These are phyloP conservation scores for Parnassius orleans DNA, from an alignment of 2,888 invertebrate genomes.

Conservation along the genomic window DNA sequence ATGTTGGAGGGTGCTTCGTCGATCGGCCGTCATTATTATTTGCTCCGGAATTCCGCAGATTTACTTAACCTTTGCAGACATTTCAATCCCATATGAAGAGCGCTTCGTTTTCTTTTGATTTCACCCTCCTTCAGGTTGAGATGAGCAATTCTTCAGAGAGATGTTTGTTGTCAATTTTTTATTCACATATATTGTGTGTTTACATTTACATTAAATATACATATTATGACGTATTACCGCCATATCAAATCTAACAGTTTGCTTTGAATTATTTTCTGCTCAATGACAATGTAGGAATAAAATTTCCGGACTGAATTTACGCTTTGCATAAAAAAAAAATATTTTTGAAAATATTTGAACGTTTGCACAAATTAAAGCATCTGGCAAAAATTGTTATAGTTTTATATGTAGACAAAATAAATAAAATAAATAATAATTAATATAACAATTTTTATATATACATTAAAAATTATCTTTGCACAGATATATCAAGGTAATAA, in stretches of 20 bases:
- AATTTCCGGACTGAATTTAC: too few relatives aligned
- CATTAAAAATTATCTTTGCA: too few relatives aligned
- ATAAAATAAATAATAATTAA: too few relatives aligned
- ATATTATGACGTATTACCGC: neutral
- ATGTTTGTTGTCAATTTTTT: conserved; percentile 24
- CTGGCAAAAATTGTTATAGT: too few relatives aligned
- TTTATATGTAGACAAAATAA: too few relatives aligned
- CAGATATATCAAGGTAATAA: too few relatives aligned
- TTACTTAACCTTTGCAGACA: conserved; percentile 27
- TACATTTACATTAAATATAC: conserved; percentile 7
- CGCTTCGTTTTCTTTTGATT: conserved; percentile 25
- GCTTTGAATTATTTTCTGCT: neutral
- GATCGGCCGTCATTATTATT: conserved; percentile 28
- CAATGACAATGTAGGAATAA: too few relatives aligned
- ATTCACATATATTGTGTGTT: conserved; percentile 5
- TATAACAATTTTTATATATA: too few relatives aligned
- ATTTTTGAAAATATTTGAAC: too few relatives aligned
- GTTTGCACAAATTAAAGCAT: too few relatives aligned
- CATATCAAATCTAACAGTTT: neutral
- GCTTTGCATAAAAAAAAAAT: too few relatives aligned
- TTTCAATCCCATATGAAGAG: conserved; percentile 25
- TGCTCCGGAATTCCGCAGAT: conserved; percentile 24
- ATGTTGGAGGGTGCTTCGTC: conserved; percentile 26
- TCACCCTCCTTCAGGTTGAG: conserved; percentile 20
- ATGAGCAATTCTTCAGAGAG: conserved; percentile 25